Evolutionary conservation across 30 jellyfish, hydroid and myxozoan genomes (phyloP).

Genomic region (Morbakka virulenta): DNA sequence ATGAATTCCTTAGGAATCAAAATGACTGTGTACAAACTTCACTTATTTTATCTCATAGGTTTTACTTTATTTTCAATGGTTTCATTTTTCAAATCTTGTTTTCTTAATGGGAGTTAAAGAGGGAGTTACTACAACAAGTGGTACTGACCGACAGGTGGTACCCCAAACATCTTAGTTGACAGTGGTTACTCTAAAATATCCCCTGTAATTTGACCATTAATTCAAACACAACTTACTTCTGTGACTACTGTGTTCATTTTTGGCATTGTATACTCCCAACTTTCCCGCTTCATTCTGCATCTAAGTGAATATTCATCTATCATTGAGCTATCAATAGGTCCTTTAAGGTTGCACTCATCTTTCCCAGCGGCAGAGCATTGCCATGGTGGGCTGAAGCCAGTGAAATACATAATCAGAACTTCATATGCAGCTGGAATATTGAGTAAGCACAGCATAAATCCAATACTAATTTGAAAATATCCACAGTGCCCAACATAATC

Average conservation of each 20-base stretch:
- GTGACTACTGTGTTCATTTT: conserved; percentile 43
- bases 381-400: conserved; percentile 90
- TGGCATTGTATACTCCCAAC: conserved; percentile 57
- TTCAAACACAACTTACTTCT: conserved; percentile 44
- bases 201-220: too few relatives aligned
- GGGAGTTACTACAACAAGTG: too few relatives aligned
- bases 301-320: conserved; percentile 33
- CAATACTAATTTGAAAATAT: conserved; percentile 37
- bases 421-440: conserved; percentile 58
- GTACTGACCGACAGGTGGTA: too few relatives aligned
- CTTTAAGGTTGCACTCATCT: conserved; percentile 13
- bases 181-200: too few relatives aligned
- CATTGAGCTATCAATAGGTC: conserved; percentile 31
- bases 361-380: conserved; percentile 41
- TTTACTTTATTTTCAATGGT: too few relatives aligned
- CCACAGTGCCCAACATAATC: conserved; percentile 81
- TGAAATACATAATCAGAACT: conserved; percentile 61
- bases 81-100: too few relatives aligned
- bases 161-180: too few relatives aligned
- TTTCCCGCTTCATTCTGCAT: conserved; percentile 50
- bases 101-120: too few relatives aligned
- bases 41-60: too few relatives aligned
- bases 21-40: too few relatives aligned
- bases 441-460: conserved; percentile 12
- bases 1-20: too few relatives aligned